A percentile compares a stretch with the other conserved stretches of the same genome.
Conservation (phyloP, 2,797 vertebrate species). For the Etheostoma perlongum region DNA sequence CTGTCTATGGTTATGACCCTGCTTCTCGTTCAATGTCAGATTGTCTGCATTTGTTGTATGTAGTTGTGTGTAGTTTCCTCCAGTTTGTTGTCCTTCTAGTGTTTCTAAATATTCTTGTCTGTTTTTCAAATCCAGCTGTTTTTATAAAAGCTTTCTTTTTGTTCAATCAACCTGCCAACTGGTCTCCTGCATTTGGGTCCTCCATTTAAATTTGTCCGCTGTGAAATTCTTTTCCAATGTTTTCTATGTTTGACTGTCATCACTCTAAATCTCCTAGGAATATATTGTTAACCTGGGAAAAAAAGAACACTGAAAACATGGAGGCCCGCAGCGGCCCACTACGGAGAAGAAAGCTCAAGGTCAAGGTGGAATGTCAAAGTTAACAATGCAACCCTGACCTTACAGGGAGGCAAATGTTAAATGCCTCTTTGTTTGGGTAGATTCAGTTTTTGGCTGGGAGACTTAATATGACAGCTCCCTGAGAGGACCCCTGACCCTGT, state of each 20-base stretch:
- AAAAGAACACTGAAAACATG: background rate
- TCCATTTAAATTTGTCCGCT: too few relatives aligned
- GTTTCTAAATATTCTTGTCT: too few relatives aligned
- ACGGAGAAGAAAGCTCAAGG: background rate
- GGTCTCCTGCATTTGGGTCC: too few relatives aligned
- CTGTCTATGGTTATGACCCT: too few relatives aligned
- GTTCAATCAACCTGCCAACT: too few relatives aligned
- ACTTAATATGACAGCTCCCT: background rate
- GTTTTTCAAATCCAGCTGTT: too few relatives aligned
- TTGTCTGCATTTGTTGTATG: too few relatives aligned
- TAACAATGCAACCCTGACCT: background rate
- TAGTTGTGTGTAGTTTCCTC: too few relatives aligned
- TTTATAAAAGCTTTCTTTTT: too few relatives aligned
- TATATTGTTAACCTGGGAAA: too few relatives aligned
- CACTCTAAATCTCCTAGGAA: background rate
- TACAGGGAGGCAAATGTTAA: slow-evolving; percentile 11
- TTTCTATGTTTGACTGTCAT: background rate
- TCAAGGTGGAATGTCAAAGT: background rate
- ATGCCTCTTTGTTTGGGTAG: background rate
- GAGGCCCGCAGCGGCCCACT: background rate
- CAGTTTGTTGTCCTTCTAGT: too few relatives aligned
- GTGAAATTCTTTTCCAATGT: background rate
- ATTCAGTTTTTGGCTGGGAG: background rate
- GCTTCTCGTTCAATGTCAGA: too few relatives aligned
- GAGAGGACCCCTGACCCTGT: slow-evolving; percentile 2